Evolutionary conservation across 2,113 vertebrate species (phyloP).

Genomic region (Capricornis sumatraensis): DNA sequence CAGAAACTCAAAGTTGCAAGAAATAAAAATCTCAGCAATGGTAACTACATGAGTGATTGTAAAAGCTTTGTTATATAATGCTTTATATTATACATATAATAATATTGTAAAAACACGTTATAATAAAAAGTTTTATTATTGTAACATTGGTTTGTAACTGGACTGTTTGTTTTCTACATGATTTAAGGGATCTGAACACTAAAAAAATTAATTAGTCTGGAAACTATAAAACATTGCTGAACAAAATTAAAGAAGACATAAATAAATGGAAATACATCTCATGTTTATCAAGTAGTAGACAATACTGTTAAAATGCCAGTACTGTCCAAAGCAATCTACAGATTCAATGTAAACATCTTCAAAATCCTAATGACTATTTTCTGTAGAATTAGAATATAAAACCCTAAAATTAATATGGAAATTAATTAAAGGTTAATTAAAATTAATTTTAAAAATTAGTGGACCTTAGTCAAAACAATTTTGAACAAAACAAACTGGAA

Average conservation of each 20-base stretch:
- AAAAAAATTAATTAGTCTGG: neutral
- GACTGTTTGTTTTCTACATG: neutral
- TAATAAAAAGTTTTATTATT: neutral
- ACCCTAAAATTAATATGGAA: neutral
- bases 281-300: neutral
- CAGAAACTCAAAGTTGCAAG: neutral
- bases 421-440: neutral
- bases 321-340: neutral
- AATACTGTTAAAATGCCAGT: neutral
- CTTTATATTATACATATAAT: neutral
- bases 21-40: neutral
- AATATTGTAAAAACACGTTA: neutral
- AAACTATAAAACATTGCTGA: neutral
- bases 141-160: neutral
- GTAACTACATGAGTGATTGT: neutral
- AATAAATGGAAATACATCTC: neutral
- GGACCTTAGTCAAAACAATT: neutral
- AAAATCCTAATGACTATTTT: neutral
- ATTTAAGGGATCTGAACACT: neutral
- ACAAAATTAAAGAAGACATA: neutral
- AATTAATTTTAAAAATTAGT: neutral
- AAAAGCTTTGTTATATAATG: neutral
- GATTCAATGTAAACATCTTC: neutral
- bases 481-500: neutral
- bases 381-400: neutral